Percentiles rank a stretch among this genome's conserved stretches.
phyloP scores from a whole-genome alignment of 2,888 invertebrate species.

The Tachina grossa region DNA sequence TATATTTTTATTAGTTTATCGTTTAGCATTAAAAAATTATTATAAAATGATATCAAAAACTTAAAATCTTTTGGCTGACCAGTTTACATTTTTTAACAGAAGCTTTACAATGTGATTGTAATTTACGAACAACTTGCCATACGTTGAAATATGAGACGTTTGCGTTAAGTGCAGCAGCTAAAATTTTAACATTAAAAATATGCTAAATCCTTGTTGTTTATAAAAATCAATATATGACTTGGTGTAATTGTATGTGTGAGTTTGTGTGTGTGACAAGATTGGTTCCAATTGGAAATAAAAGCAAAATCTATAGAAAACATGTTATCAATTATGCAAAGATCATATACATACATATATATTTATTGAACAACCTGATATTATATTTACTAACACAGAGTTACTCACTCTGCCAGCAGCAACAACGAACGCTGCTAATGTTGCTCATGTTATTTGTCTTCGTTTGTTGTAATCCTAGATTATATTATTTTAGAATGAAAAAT shows the following conservation, averaged over 20 bases:
- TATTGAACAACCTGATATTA: slow-evolving; percentile 62
- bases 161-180: slow-evolving; percentile 63
- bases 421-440: slow-evolving; percentile 20
- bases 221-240: slow-evolving; percentile 61
- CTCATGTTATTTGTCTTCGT: slow-evolving; percentile 30
- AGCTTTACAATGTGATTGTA: slow-evolving; percentile 40
- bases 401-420: neutral
- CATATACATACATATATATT: slow-evolving; percentile 58
- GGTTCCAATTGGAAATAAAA: slow-evolving; percentile 1
- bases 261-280: slow-evolving; percentile 2
- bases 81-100: slow-evolving; percentile 35
- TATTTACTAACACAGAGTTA: slow-evolving; percentile 14
- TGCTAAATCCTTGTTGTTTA: slow-evolving; percentile 62
- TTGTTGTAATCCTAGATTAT: slow-evolving; percentile 68
- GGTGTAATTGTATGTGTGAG: neutral
- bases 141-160: slow-evolving; percentile 62
- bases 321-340: slow-evolving; percentile 68
- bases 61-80: slow-evolving; percentile 27
- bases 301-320: slow-evolving; percentile 44
- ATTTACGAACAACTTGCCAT: slow-evolving; percentile 8
- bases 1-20: neutral
- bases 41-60: slow-evolving; percentile 2
- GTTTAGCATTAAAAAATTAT: neutral
- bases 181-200: slow-evolving; percentile 54
- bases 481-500: slow-evolving; percentile 48